phyloP scores from a whole-genome alignment of 2,113 vertebrate species.

The Bambusicola thoracicus region DNA sequence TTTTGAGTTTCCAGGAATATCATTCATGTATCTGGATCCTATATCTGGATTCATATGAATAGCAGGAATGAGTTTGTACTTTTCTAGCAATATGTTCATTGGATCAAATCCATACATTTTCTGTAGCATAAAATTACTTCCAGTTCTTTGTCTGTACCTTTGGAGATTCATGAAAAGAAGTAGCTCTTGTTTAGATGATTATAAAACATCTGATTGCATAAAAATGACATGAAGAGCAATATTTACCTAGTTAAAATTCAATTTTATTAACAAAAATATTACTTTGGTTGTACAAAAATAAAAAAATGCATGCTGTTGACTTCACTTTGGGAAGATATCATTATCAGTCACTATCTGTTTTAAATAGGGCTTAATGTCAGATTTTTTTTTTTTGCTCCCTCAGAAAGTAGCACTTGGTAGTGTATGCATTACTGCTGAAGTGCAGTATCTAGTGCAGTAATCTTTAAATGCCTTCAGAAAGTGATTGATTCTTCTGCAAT shows the following conservation, averaged over 20 bases:
- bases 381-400: not conserved
- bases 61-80: not conserved
- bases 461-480: not conserved
- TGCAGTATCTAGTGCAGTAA: not conserved
- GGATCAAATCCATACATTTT: not conserved
- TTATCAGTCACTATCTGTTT: not conserved
- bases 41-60: not conserved
- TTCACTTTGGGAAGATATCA: rapidly evolving
- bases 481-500: not conserved
- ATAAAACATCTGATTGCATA: not conserved
- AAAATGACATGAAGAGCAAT: not conserved
- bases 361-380: not conserved
- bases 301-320: not conserved
- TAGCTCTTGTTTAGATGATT: not conserved
- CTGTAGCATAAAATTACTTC: not conserved
- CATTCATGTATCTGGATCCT: not conserved
- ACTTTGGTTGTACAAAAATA: not conserved
- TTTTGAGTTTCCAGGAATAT: not conserved
- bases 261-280: not conserved
- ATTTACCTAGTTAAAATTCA: not conserved
- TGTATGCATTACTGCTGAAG: not conserved
- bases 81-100: not conserved
- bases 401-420: not conserved
- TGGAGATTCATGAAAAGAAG: not conserved
- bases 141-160: not conserved